A percentile compares a stretch with the other conserved stretches of the same genome.
These are phyloP conservation scores for Corella eumyota DNA, from an alignment of 23 tunicate genomes.

Conservation along the genomic window DNA sequence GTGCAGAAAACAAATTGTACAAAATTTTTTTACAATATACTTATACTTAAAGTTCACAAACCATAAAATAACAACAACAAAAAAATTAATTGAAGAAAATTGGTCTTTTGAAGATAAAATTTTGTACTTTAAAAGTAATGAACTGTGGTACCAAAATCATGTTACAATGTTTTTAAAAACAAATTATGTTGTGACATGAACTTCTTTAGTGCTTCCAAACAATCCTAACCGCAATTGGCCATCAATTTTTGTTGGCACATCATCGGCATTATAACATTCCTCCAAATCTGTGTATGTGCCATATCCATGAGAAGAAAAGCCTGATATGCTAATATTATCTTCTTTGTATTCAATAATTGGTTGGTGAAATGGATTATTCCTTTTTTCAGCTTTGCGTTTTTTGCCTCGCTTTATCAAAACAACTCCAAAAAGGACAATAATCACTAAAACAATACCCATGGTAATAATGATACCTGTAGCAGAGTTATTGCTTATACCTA, in stretches of 20 bases:
- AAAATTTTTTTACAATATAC: no score
- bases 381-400: background rate
- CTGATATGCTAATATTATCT: background rate
- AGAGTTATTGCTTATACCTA: no score
- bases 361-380: constrained; percentile 7
- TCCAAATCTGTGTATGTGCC: constrained; percentile 20
- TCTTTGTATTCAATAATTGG: constrained; percentile 20
- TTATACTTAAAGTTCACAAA: no score
- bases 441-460: background rate
- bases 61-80: no score
- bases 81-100: no score
- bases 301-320: constrained; percentile 6
- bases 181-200: background rate
- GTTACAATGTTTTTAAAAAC: background rate
- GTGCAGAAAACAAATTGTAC: no score
- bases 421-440: background rate
- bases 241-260: constrained; percentile 6
- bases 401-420: background rate
- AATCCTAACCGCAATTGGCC: constrained; percentile 1
- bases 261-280: constrained; percentile 6
- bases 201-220: background rate
- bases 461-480: background rate
- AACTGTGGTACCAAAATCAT: background rate
- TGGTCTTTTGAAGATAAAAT: no score
- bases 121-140: background rate